Conservation (phyloP, 1,140 invertebrate species). For the Platorchestia sp. region DNA sequence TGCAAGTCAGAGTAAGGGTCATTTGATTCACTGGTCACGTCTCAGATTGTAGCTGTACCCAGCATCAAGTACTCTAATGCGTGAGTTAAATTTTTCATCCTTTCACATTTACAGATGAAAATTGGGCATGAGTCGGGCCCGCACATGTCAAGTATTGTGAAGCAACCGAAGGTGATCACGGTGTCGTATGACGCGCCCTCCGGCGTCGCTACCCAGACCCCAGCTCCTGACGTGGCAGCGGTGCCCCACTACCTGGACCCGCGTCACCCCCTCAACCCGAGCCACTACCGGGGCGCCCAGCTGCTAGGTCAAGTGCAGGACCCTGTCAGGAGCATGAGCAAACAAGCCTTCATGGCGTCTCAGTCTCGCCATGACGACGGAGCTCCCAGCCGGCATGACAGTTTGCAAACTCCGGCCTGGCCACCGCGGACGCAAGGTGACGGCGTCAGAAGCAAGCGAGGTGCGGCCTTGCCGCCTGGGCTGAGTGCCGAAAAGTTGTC, state of each 20-base stretch:
- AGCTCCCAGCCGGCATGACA: neutral
- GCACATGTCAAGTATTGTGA: neutral
- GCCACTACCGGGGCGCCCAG: neutral
- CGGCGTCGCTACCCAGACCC: neutral
- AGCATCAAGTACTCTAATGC: too few species aligned
- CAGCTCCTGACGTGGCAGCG: neutral
- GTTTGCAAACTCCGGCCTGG: neutral
- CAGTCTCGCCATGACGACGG: neutral
- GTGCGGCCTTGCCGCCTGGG: neutral
- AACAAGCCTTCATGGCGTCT: neutral
- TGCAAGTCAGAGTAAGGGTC: too few species aligned
- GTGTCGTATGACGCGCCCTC: constrained; percentile 27
- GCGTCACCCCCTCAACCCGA: constrained; percentile 5
- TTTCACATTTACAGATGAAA: neutral
- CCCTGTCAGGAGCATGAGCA: neutral
- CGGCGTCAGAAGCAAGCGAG: neutral
- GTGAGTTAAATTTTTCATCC: too few species aligned
- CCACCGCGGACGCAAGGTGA: too few species aligned
- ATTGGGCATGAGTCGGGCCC: neutral
- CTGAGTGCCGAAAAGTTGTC: neutral
- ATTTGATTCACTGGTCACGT: too few species aligned
- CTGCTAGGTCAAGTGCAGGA: neutral
- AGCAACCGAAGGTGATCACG: neutral
- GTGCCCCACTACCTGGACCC: constrained; percentile 44
- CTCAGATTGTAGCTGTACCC: too few species aligned